phyloP scores from a whole-genome alignment of 2,113 vertebrate genomes.

The Ophthalmolycus amberensis region DNA sequence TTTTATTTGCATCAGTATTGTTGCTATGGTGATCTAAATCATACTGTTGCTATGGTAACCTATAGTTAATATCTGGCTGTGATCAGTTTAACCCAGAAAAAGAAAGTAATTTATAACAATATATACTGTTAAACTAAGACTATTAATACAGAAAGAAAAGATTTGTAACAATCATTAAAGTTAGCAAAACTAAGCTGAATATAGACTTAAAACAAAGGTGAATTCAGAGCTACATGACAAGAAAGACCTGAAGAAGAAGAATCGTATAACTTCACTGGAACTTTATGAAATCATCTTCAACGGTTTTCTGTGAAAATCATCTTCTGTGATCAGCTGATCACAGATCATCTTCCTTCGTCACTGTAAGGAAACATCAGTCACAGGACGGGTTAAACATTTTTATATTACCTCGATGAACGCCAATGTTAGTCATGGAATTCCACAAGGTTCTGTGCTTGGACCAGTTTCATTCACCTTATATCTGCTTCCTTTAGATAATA shows the following conservation, averaged over 20 bases:
- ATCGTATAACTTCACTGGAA: not conserved
- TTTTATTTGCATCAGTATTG: not conserved
- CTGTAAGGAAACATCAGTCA: conserved; percentile 48
- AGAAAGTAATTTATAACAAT: not conserved
- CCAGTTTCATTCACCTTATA: no score
- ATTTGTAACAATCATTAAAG: not conserved
- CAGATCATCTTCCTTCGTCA: conserved; percentile 73
- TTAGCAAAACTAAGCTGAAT: not conserved
- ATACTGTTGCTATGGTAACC: not conserved
- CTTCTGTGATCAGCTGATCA: conserved; percentile 50
- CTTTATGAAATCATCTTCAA: not conserved
- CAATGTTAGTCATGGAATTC: no score
- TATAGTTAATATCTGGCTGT: not conserved
- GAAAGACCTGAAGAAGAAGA: not conserved
- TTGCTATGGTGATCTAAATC: not conserved
- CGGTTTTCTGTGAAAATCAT: not conserved
- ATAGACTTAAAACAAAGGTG: not conserved
- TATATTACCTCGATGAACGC: no score
- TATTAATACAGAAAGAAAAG: not conserved
- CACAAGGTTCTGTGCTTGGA: no score
- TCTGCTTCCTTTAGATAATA: no score
- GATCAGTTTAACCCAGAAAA: not conserved
- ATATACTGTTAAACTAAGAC: not conserved
- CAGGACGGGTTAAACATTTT: not conserved
- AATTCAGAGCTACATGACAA: not conserved